Conservation (phyloP, 2,888 invertebrate species). For the Drosophila mercatorum region DNA sequence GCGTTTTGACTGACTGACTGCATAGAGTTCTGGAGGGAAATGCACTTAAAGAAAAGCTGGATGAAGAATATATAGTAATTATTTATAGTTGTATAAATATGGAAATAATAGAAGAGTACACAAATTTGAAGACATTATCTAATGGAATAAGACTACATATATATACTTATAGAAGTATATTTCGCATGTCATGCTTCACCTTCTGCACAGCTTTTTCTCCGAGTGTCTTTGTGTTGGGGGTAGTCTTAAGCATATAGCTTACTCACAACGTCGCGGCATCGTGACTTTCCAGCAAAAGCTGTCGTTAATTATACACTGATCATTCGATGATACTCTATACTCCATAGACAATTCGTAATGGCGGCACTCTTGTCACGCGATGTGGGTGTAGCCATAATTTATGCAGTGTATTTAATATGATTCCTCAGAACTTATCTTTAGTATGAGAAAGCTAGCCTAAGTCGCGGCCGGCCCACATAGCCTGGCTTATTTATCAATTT, state of each 20-base stretch:
- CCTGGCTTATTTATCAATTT: slow-evolving; percentile 8
- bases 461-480: not conserved
- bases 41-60: not conserved
- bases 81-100: too few relatives aligned
- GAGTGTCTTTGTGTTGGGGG: slow-evolving; percentile 7
- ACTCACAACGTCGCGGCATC: slow-evolving; percentile 26
- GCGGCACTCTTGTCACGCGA: slow-evolving; percentile 4
- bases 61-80: too few relatives aligned
- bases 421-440: slow-evolving; percentile 12
- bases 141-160: too few relatives aligned
- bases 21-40: not conserved
- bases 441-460: not conserved
- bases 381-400: slow-evolving; percentile 11
- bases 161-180: not conserved
- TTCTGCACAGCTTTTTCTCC: not conserved
- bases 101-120: too few relatives aligned
- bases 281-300: slow-evolving; percentile 35
- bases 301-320: slow-evolving; percentile 31
- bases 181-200: not conserved
- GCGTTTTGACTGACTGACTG: slow-evolving; percentile 6
- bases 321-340: slow-evolving; percentile 10
- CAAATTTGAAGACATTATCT: too few relatives aligned
- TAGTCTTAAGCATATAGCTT: slow-evolving; percentile 5
- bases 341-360: slow-evolving; percentile 4
- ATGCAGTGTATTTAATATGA: slow-evolving; percentile 2